Percentiles rank a stretch among this genome's conserved stretches.
These are phyloP conservation scores for Zelostemma sp. DNA, from an alignment of 1,140 invertebrate species.

Conservation along the genomic window DNA sequence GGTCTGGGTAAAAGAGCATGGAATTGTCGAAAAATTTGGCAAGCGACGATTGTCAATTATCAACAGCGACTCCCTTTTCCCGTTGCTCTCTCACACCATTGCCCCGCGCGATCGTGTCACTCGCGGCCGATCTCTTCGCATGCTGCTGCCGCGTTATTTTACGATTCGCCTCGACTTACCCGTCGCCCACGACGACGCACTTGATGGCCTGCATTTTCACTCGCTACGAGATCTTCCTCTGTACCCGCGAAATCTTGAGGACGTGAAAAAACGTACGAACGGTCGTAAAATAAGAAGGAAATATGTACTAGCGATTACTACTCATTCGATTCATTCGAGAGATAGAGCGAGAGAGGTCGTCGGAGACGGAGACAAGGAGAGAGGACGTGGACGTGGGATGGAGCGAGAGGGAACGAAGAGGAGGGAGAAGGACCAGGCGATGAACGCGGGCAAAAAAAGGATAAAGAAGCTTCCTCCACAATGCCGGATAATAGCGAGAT, in stretches of 20 bases:
- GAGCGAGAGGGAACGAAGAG: neutral
- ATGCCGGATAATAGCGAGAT: neutral
- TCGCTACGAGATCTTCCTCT: neutral
- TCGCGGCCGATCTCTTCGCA: neutral
- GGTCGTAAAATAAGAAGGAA: conserved; percentile 6
- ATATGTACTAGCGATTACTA: conserved; percentile 7
- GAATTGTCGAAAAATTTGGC: neutral
- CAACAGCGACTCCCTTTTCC: conserved; percentile 1
- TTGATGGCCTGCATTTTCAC: conserved; percentile 93
- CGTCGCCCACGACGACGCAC: conserved; percentile 95
- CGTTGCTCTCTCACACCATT: too few species aligned
- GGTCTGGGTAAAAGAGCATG: neutral
- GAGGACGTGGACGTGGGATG: neutral
- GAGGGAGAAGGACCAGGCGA: neutral
- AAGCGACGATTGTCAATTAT: neutral
- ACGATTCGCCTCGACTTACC: conserved; percentile 74
- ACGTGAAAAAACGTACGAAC: neutral
- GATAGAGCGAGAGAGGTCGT: conserved; percentile 5
- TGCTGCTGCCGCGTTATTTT: neutral
- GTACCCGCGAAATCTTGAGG: neutral
- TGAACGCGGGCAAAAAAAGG: neutral
- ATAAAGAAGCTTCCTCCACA: too few species aligned
- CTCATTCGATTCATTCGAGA: conserved; percentile 10
- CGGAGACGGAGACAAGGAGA: neutral
- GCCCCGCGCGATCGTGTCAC: conserved; percentile 2